phyloP scores from a whole-genome alignment of 2,797 vertebrate species.

The Bucorvus abyssinicus region DNA sequence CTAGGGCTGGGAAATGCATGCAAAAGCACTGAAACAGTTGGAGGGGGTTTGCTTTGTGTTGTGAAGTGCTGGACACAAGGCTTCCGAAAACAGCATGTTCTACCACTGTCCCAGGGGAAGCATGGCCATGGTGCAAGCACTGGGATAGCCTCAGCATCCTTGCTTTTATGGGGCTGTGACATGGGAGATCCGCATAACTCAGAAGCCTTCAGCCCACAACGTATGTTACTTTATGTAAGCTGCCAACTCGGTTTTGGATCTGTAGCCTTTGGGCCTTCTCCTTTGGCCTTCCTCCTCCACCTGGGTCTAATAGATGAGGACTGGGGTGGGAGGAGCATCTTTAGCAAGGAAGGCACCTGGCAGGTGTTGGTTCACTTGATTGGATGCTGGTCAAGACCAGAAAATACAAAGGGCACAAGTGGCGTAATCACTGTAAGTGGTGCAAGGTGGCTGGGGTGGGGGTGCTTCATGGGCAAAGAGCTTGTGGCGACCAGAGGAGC shows the following conservation, averaged over 20 bases:
- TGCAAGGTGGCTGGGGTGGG: neutral
- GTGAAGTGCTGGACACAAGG: rapidly evolving
- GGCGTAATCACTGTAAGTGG: neutral
- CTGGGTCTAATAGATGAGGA: neutral
- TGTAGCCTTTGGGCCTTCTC: neutral
- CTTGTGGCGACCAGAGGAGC: neutral
- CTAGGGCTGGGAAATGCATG: neutral
- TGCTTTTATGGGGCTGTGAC: neutral
- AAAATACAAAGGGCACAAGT: neutral
- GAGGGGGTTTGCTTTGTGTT: neutral
- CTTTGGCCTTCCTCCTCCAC: neutral
- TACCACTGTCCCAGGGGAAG: rapidly evolving
- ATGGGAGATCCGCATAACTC: neutral
- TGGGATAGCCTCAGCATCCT: neutral
- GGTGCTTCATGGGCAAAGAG: rapidly evolving
- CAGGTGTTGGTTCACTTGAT: neutral
- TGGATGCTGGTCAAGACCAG: neutral
- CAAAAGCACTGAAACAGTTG: neutral
- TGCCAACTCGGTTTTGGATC: neutral
- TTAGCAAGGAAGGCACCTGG: neutral
- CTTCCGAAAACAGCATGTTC: rapidly evolving
- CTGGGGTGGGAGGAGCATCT: neutral
- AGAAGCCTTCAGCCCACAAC: neutral
- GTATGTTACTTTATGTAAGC: rapidly evolving
- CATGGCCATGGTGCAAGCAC: rapidly evolving